Base-by-base conservation (phyloP, 2,888 invertebrate genomes). In the Miltochrista miniata region DNA sequence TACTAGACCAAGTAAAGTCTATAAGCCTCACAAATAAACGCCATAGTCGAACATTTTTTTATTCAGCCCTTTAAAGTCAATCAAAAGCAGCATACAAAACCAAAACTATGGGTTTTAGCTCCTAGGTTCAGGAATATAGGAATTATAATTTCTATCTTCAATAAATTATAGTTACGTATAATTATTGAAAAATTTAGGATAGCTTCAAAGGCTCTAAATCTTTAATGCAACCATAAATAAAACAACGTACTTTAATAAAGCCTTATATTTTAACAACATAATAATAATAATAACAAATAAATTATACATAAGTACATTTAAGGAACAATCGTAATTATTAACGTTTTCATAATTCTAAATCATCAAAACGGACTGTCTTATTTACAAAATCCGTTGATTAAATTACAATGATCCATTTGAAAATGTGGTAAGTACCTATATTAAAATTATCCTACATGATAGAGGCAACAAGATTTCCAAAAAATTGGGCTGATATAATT, bases 191-290 rank as follows among this genome's bases (percentile, higher is more conserved):
- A n/a, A n/a, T n/a, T n/a, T n/a, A n/a, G n/a, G n/a, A n/a, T n/a
- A n/a, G n/a, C n/a, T n/a, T n/a, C n/a, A n/a, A n/a, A n/a, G n/a
- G n/a, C n/a, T n/a, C n/a, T n/a, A n/a, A n/a, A n/a, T n/a, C n/a
- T n/a, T n/a, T n/a, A n/a, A 24, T 4, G 18, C 18, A 4, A 3
- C 8, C 10, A 75, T 1, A 44, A 75, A 65, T 64, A 47, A 79
- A 79, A 81, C 70, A 39, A 51, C 14, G 56, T n/a, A 61, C 65
- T 47, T 60, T 68, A 63, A 72, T 77, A 73, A 83, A 82, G 76
- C 81, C 82, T 81, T 83, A 82, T 81, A 81, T 86, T 85, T 78
- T 81, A 87, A 86, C 85, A 90, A 89, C 83, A 78, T 83, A 82
- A 67, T 74, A 81, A 79, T 81, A 64, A 77, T 79, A 87, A 86